phyloP scores from a whole-genome alignment of 2,113 vertebrate genomes.

The Nibea albiflora region DNA sequence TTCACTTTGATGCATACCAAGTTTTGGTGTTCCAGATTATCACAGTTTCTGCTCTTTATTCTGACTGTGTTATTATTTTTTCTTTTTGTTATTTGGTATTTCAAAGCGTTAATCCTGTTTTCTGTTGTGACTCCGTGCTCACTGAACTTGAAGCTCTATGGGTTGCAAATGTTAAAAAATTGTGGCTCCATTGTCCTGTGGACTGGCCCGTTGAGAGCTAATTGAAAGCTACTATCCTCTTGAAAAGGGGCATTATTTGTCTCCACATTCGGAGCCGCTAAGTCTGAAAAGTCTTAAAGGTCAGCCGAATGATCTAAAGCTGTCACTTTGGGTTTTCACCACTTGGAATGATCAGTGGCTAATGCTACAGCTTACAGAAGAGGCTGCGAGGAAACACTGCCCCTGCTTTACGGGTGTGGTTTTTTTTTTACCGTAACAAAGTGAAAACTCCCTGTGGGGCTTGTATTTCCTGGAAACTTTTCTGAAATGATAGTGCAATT shows the following conservation, averaged over 20 bases:
- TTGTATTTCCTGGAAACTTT: background rate
- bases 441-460: background rate
- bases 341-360: conserved; percentile 18
- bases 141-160: background rate
- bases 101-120: background rate
- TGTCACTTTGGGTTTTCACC: conserved; percentile 39
- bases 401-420: background rate
- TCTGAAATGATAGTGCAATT: background rate
- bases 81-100: background rate
- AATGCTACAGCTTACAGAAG: background rate
- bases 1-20: background rate
- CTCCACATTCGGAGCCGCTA: conserved; percentile 6
- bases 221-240: conserved; percentile 43
- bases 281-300: conserved; percentile 39
- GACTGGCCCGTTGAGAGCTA: conserved; percentile 15
- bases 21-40: background rate
- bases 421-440: background rate
- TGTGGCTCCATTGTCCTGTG: background rate
- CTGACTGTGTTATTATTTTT: background rate
- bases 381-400: background rate
- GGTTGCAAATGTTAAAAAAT: background rate
- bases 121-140: background rate
- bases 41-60: background rate
- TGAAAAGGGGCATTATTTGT: conserved; percentile 46
- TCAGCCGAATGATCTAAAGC: conserved; percentile 40